These are phyloP conservation scores for Blastomussa wellsi DNA, from an alignment of 92 coral and sea anemone genomes.

Conservation along the genomic window DNA sequence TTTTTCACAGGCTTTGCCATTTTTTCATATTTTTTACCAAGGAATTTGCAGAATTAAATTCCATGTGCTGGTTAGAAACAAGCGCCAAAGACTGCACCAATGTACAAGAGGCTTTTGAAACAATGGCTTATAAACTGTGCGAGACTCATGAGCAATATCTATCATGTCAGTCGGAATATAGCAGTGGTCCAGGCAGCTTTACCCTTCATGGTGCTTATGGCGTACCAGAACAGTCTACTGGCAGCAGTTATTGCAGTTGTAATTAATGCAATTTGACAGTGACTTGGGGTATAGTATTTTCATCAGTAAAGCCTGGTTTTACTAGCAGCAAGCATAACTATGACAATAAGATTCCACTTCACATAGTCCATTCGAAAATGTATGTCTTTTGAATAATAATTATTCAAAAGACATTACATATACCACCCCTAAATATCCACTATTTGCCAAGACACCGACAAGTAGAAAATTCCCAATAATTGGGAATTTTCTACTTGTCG, in stretches of 20 bases:
- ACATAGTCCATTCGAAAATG: no score
- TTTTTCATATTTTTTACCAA: conserved; percentile 3
- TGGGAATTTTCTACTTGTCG: no score
- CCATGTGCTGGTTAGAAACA: conserved; percentile 86
- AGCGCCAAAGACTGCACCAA: conserved; percentile 91
- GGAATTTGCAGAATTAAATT: conserved; percentile 75
- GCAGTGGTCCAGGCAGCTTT: conserved; percentile 84
- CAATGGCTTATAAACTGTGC: conserved; percentile 70
- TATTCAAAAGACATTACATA: no score
- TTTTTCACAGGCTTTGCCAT: not conserved
- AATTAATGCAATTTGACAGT: not conserved
- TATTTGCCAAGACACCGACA: no score
- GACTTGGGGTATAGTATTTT: not conserved
- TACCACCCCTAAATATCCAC: no score
- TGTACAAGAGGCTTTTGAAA: conserved; percentile 79
- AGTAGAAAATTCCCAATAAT: no score
- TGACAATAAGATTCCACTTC: no score
- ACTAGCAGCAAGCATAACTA: not conserved
- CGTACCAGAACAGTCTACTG: conserved; percentile 51
- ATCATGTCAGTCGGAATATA: conserved; percentile 66
- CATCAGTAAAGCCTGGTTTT: not conserved
- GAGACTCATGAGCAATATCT: conserved; percentile 74
- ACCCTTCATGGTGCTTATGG: conserved; percentile 90
- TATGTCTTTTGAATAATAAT: no score
- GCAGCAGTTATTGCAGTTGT: conserved; percentile 54